Percentiles rank a stretch among this genome's conserved stretches.
phyloP scores from a whole-genome alignment of 2,797 vertebrate species.

The Typhlichthys subterraneus region DNA sequence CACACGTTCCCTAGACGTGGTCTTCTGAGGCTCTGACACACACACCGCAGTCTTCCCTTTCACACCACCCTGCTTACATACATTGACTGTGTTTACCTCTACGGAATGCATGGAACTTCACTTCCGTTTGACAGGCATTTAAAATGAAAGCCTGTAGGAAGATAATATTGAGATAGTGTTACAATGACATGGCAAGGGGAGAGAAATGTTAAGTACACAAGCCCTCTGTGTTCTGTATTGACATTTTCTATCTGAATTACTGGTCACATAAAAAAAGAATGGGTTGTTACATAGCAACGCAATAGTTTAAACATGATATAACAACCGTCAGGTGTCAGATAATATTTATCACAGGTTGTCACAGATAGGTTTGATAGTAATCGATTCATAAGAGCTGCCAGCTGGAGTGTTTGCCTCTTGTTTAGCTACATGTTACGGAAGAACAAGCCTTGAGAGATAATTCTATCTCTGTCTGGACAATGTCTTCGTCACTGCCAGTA shows the following conservation, averaged over 20 bases:
- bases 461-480: constrained; percentile 50
- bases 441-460: too few species aligned
- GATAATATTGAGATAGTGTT: constrained; percentile 1
- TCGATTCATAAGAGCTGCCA: constrained; percentile 26
- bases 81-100: constrained; percentile 35
- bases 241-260: not conserved
- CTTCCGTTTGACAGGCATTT: constrained; percentile 1
- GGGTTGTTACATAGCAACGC: constrained; percentile 41
- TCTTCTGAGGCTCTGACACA: not conserved
- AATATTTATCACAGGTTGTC: constrained; percentile 35
- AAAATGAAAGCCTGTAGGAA: not conserved
- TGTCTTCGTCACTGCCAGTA: constrained; percentile 61
- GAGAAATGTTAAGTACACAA: not conserved
- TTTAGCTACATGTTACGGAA: constrained; percentile 14
- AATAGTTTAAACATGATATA: constrained; percentile 37
- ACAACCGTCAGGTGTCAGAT: constrained; percentile 57
- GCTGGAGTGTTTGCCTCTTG: constrained; percentile 42
- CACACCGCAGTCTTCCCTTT: constrained; percentile 32
- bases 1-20: too few species aligned
- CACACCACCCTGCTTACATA: constrained; percentile 28
- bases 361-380: constrained; percentile 49
- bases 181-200: not conserved
- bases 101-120: not conserved
- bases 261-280: constrained; percentile 34
- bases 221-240: not conserved